Evolutionary conservation across 2,888 invertebrate species (phyloP), one percentile per base, ranked within the genome.

Genomic region (Cephus nigrinus): DNA sequence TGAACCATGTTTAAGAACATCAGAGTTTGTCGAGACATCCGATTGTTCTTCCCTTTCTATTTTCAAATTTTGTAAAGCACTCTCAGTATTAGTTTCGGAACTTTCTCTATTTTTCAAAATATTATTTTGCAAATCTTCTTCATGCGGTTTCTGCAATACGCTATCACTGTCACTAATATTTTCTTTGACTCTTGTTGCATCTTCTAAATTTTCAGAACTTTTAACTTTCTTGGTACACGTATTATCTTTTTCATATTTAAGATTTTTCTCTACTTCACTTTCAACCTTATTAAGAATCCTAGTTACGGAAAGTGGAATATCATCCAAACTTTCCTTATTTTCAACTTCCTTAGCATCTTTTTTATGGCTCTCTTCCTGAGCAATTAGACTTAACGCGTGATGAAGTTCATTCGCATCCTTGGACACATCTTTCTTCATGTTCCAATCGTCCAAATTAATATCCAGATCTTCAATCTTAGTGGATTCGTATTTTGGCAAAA

Each of bases 401-500:
- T 86, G 84, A 68, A 86, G 83, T 69, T 88, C 86, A 30, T 86
- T 85, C 77, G 23, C 9, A 69, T 76, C 78, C 80, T 76, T 1
- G 75, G 40, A 11, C 78, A 79, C 33, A 12, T 71, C 69, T 30
- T 69, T 15, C 31, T 79, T 78, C 40, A 75, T 15, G 55, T 40
- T 69, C 33, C 80, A 79, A 0, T 86, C 83, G 12, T 82, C 80
- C 23, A 34, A 83, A 35, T 72, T 80, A 76, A 1, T 77, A 69
- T 31, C 72, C 76, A 69, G 78, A 80, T 82, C 79, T 35, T 84
- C 83, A 11, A 87, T 80, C 76, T 84, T 86, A 0, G 86, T 88
- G 12, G 90, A 90, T 82, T 90, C 89, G 3, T 84, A 84, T 76
- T 81, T 83, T 0, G 89, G 87, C 76, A 89, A 74, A 79, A 88